Conservation (phyloP, 23 tunicate species). For the Clavelina lepadiformis region DNA sequence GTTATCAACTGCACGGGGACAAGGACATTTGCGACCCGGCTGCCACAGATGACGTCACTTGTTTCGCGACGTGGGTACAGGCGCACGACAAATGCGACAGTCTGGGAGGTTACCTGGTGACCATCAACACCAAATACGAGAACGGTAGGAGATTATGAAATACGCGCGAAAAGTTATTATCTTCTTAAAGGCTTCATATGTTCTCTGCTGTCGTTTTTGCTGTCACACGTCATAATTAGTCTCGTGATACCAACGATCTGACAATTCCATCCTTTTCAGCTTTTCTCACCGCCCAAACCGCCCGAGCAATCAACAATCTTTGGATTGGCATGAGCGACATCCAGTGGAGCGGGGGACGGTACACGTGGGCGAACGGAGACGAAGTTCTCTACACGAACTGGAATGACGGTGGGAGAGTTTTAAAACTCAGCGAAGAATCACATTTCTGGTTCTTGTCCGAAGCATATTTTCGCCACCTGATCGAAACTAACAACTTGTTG, state of each 20-base stretch:
- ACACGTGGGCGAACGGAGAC: slow-evolving; percentile 88
- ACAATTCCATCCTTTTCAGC: slow-evolving; percentile 64
- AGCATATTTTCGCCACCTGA: neutral
- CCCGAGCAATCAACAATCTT: slow-evolving; percentile 39
- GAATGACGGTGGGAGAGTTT: slow-evolving; percentile 53
- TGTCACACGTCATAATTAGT: too few relatives aligned
- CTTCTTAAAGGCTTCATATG: too few relatives aligned
- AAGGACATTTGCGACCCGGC: slow-evolving; percentile 34
- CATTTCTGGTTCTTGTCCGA: neutral
- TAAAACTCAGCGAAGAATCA: neutral
- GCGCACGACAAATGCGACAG: slow-evolving; percentile 45
- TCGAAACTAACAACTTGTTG: neutral
- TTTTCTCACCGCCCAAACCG: slow-evolving; percentile 59
- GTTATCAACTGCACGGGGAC: slow-evolving; percentile 76
- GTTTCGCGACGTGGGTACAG: slow-evolving; percentile 48
- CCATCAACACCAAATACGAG: slow-evolving; percentile 82
- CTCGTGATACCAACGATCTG: too few relatives aligned
- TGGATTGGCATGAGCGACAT: slow-evolving; percentile 87
- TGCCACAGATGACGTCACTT: slow-evolving; percentile 24
- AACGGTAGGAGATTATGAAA: too few relatives aligned
- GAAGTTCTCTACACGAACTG: slow-evolving; percentile 80
- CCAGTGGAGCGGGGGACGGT: slow-evolving; percentile 54
- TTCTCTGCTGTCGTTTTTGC: too few relatives aligned
- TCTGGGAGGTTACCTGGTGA: slow-evolving; percentile 48
- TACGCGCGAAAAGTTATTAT: too few relatives aligned